A percentile compares a stretch with the other conserved stretches of the same genome.
These are phyloP conservation scores for Dione juno DNA, from an alignment of 2,888 invertebrate genomes.

Conservation along the genomic window DNA sequence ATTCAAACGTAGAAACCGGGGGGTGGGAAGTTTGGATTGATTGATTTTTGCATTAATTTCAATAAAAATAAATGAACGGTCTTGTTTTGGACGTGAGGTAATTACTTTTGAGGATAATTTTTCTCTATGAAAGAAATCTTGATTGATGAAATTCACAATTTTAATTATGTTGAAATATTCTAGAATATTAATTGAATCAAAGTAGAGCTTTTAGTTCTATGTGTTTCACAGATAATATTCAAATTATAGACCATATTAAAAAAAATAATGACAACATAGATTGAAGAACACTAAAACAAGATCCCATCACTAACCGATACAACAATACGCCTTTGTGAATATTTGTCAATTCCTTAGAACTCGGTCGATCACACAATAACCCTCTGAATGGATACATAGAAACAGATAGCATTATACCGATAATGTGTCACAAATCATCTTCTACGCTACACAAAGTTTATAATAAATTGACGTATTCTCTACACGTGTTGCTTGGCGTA, in stretches of 20 bases:
- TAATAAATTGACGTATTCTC: constrained; percentile 83
- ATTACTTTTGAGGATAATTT: constrained; percentile 61
- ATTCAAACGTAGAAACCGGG: constrained; percentile 54
- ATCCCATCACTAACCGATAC: constrained; percentile 40
- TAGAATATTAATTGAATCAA: neutral
- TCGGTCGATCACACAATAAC: constrained; percentile 68
- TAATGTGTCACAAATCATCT: constrained; percentile 83
- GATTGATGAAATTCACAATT: neutral
- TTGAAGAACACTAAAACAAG: constrained; percentile 44
- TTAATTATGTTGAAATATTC: neutral
- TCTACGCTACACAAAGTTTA: constrained; percentile 76
- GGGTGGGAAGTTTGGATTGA: constrained; percentile 68
- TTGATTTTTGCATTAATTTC: constrained; percentile 82
- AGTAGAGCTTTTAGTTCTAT: neutral
- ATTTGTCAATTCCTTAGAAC: constrained; percentile 77
- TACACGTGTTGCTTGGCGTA: constrained; percentile 70
- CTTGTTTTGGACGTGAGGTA: constrained; percentile 71
- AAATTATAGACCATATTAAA: neutral
- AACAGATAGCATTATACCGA: constrained; percentile 78
- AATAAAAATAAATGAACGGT: constrained; percentile 74
- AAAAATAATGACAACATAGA: neutral
- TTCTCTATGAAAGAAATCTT: constrained; percentile 9
- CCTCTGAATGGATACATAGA: constrained; percentile 69
- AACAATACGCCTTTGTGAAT: constrained; percentile 48
- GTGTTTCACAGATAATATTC: too few species aligned